Evolutionary conservation across 1,140 invertebrate genomes (phyloP), one percentile per base, ranked within the genome.

Genomic region (Ceratoteleas bidentatus): DNA sequence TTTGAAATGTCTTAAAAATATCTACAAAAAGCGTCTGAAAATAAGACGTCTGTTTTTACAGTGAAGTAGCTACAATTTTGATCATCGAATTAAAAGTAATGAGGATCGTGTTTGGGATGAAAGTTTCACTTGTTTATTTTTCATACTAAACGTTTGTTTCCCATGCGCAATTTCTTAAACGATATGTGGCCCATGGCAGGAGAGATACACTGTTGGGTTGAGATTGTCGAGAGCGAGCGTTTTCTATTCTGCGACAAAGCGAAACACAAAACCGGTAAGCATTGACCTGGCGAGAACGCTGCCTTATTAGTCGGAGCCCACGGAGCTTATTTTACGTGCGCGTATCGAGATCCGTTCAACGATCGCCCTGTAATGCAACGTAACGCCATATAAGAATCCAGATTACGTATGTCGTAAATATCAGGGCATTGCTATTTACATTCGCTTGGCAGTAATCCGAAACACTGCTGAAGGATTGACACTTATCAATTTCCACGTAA

Each of bases 221-320:
- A 61, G 47, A 85, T 82, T 76, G 77, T 62, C 50, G 69, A 56
- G 81, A 81, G 73, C 76, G 78, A 85, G 49, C 73, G 76, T 86
- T 86, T 83, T 83, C 85, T 84, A 83, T 86, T 86, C 80, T 81
- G 74, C 50, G 24, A 24, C 24, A 24, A 24, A 24, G 24, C 83
- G 86, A 88, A 88, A 89, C 68, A 84, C 87, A 87, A 88, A 90
- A 89, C 88, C 88, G 87, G 89, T 90, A 90, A 88, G 87, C 88
- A 90, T 89, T 89, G 88, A 89, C 88, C 88, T 72, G 86, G 78
- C 70, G 85, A 86, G 87, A 88, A 86, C 83, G 83, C 84, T 87
- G 75, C 89, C 89, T 89, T 89, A 90, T 89, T 87, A 84, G 54
- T 83, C 68, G 81, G 81, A 85, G 85, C 82, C 81, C 83, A 85